Evolutionary conservation across 2,888 invertebrate species (phyloP), one percentile per base, ranked within the genome.

Genomic region (Spisula solida): DNA sequence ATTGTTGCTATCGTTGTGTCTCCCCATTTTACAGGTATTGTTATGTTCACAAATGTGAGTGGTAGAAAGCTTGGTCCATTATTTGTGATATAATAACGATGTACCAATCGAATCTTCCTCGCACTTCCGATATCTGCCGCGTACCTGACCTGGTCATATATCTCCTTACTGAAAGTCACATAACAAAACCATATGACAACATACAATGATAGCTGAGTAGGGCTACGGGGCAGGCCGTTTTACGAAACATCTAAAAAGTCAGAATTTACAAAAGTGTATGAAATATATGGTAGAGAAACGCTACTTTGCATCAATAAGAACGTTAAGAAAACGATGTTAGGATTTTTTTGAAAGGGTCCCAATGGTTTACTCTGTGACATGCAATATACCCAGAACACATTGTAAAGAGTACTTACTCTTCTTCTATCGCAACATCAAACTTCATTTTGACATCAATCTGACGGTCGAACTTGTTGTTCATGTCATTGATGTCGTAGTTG

Each of bases 41-140:
- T 84, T 6, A 92, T 92, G 78, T 86, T 90, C 8, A 92, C 88
- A 70, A 85, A 87, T 0, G 92, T 90, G 70, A 82, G 87, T 12
- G 91, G 90, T 0, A 89, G 55, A 29, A 88, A 87, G 31, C 92
- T 92, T 20, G 92, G 92, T 20, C 92, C 92, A 5, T 90, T 81
- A 56, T 92, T 92, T 20, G 56, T 88, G 14, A 92, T 78, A 48
- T 85, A 87, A 41, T 92, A 92, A 14, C 81, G 51, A 51, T 92
- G 92, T 8, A 81, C 47, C 2, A 92, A 14, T 0, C 41, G 56
- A 10, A 89, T 60, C 20, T 41, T 85, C 29, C 81, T 31, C 0
- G 70, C 31, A 80, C 92, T 92, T 20, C 83, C n/a, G 10, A 55
- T 55, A 31, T 91, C 88, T 6, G 87, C 87, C 20, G 86, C 82